Base-by-base conservation (phyloP, 2,797 vertebrate genomes). In the Phoeniculus purpureus region DNA sequence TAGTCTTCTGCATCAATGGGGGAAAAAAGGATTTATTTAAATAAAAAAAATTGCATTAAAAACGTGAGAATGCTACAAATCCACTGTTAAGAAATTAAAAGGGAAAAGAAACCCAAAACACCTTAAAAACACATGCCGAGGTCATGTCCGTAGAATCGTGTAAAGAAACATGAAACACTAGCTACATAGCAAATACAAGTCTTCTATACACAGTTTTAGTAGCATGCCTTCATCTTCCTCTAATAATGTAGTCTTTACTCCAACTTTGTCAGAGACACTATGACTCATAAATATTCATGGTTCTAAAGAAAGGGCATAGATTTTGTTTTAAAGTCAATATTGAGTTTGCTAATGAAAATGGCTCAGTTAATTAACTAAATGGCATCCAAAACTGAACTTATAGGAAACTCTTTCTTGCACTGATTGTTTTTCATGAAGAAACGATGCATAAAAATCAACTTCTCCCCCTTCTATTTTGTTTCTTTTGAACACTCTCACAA, bases 331-430 rank as follows among this genome's bases (percentile, higher is more conserved):
- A 97, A 97, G 94, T 97, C 97, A 97, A 95, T 97, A 96, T 97
- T 97, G 94, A 96, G 79, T 92, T 92, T 96, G 81, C 87, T 97
- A 97, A 97, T 97, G 92, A 96, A 96, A 97, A 97, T 95, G 81
- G 80, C 88, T 96, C 82, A 92, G 93, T 96, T 97, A 97, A 97
- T 97, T 97, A 97, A 97, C 91, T 97, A 96, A 97, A 96, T 94
- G 93, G 78, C 81, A 92, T 93, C 92, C 89, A 83, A 94, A 95
- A 79, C 92, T 34, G 54, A 96, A 95, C 86, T 94, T 93, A 66
- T 34, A 92, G 92, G 93, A 96, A 96, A 95, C 81, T 95, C 95
- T 96, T 96, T 96, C 31, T 34, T 87, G 67, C 73, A 19, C 10
- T 94, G 95, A 94, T 96, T 95, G 94, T 94, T 96, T 97, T 96